These are phyloP conservation scores for Drosophila albomicans DNA, from an alignment of 1,140 invertebrate species.

Conservation along the genomic window DNA sequence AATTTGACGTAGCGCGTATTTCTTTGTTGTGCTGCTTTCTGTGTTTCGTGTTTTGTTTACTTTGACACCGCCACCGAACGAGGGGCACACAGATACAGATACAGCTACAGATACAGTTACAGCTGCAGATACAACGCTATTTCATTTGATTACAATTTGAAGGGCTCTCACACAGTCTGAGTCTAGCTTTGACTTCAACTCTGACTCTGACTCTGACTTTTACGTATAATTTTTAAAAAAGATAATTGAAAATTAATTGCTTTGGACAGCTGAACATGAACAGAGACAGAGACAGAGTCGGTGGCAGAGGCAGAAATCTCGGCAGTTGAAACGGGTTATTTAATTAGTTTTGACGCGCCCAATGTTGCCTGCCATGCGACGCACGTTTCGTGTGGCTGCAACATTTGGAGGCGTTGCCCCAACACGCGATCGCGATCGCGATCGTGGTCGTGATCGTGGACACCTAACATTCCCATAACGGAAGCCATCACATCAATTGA, in stretches of 20 bases:
- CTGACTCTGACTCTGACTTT: slow-evolving; percentile 23
- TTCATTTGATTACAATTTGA: slow-evolving; percentile 47
- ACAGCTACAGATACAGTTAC: too few relatives aligned
- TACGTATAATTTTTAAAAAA: slow-evolving; percentile 63
- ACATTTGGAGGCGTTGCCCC: slow-evolving; percentile 26
- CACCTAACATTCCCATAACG: slow-evolving; percentile 31
- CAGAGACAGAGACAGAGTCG: slow-evolving; percentile 7
- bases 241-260: slow-evolving; percentile 84
- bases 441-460: slow-evolving; percentile 2
- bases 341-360: slow-evolving; percentile 78
- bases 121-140: slow-evolving; percentile 3
- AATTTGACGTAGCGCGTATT: slow-evolving; percentile 53
- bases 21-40: slow-evolving; percentile 36
- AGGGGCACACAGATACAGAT: too few relatives aligned
- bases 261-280: slow-evolving; percentile 74
- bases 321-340: slow-evolving; percentile 64
- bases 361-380: slow-evolving; percentile 29
- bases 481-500: slow-evolving; percentile 29
- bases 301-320: background rate
- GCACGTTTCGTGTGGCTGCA: slow-evolving; percentile 25
- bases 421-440: slow-evolving; percentile 45
- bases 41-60: slow-evolving; percentile 54
- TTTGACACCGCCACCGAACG: slow-evolving; percentile 53
- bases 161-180: slow-evolving; percentile 22
- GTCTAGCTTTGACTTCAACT: background rate